Evolutionary conservation across 1,140 invertebrate species (phyloP).

Genomic region (Conopomorpha cramerella): DNA sequence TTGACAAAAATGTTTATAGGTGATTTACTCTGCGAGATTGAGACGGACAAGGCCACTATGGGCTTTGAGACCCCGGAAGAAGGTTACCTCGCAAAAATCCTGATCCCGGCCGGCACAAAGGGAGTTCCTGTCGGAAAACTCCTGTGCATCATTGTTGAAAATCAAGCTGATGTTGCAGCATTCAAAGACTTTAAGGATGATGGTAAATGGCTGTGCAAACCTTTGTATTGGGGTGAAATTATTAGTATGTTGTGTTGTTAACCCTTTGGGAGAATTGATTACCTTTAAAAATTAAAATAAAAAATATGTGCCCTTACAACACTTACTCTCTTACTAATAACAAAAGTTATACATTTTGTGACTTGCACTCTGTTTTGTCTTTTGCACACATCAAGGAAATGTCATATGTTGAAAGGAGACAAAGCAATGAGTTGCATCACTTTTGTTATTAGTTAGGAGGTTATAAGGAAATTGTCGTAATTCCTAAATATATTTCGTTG

Average conservation of each 20-base stretch:
- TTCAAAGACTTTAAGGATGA: slow-evolving; percentile 77
- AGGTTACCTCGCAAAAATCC: slow-evolving; percentile 92
- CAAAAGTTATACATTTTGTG: no score
- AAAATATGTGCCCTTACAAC: no score
- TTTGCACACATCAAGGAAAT: no score
- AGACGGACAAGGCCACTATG: slow-evolving; percentile 99
- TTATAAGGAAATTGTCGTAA: no score
- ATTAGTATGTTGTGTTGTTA: not conserved
- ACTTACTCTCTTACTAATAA: no score
- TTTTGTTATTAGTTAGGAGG: no score
- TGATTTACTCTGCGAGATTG: slow-evolving; percentile 97
- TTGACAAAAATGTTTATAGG: slow-evolving; percentile 30
- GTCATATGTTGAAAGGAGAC: no score
- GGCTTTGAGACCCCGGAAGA: slow-evolving; percentile 99
- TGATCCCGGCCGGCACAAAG: slow-evolving; percentile 79
- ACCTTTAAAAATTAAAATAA: no score
- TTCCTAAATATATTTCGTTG: no score
- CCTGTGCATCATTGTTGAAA: slow-evolving; percentile 87
- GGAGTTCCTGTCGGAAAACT: slow-evolving; percentile 84
- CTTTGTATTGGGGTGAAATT: not conserved
- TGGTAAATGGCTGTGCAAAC: slow-evolving; percentile 23
- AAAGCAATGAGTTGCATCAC: no score
- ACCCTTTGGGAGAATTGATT: not conserved
- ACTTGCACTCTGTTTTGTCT: no score
- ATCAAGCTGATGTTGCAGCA: slow-evolving; percentile 75